Conservation (phyloP, 2,888 invertebrate genomes). For the Podotricha telesiphe region DNA sequence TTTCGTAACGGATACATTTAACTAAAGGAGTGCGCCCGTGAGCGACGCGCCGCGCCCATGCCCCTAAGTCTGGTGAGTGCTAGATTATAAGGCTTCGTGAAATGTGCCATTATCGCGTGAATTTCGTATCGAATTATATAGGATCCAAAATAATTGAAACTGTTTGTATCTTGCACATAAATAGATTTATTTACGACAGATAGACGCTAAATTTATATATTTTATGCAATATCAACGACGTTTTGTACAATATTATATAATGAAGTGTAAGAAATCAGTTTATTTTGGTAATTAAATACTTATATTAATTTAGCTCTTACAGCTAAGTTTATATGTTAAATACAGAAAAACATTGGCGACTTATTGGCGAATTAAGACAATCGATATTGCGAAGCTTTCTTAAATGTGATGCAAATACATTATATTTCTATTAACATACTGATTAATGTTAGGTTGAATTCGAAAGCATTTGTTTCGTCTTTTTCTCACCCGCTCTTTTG, state of each 20-base stretch:
- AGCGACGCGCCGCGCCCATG: conserved; percentile 81
- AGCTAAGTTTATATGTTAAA: too few species aligned
- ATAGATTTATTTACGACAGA: neutral
- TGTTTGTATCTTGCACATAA: neutral
- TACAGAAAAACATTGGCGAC: too few species aligned
- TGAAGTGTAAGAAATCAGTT: neutral
- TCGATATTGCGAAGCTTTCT: conserved; percentile 15
- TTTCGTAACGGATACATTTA: conserved; percentile 75
- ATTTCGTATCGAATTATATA: conserved; percentile 44
- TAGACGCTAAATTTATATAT: neutral
- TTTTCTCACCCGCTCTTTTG: conserved; percentile 41
- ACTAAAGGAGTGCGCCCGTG: conserved; percentile 72
- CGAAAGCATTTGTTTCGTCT: conserved; percentile 37
- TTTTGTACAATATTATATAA: conserved; percentile 7
- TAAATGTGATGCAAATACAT: conserved; percentile 35
- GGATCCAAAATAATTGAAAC: conserved; percentile 18
- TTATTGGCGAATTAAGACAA: conserved; percentile 5
- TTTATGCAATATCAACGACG: neutral
- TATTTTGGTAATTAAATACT: neutral
- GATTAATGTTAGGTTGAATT: conserved; percentile 39
- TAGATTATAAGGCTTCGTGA: conserved; percentile 78
- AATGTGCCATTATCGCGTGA: conserved; percentile 70
- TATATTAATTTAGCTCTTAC: too few species aligned
- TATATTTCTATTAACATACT: conserved; percentile 36
- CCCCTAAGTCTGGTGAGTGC: conserved; percentile 78